Evolutionary conservation across 2,888 invertebrate species (phyloP).

Genomic region (Pheosia gnoma): DNA sequence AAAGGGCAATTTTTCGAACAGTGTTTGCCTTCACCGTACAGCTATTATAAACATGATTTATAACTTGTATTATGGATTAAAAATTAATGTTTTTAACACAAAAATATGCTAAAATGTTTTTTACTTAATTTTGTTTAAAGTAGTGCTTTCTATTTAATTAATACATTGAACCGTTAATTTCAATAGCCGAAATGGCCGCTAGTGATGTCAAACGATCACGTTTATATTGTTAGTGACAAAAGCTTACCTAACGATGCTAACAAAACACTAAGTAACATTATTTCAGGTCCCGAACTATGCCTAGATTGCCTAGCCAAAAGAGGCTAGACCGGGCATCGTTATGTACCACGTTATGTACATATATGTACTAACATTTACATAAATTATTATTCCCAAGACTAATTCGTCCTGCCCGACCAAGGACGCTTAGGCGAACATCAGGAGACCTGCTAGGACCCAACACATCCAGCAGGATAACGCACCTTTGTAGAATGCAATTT

Average conservation of each 20-base stretch:
- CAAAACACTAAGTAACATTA: slow-evolving; percentile 40
- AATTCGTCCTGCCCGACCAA: slow-evolving; percentile 81
- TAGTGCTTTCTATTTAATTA: neutral
- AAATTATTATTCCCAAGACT: slow-evolving; percentile 82
- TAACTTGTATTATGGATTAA: no score
- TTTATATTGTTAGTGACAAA: neutral
- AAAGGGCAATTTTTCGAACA: no score
- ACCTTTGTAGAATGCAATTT: slow-evolving; percentile 22
- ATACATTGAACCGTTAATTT: neutral
- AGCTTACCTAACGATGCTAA: slow-evolving; percentile 25
- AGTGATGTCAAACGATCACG: slow-evolving; percentile 5
- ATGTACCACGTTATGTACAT: slow-evolving; percentile 52
- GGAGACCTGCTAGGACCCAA: slow-evolving; percentile 70
- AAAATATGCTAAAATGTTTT: no score
- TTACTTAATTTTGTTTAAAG: neutral
- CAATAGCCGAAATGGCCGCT: slow-evolving; percentile 9
- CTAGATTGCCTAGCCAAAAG: slow-evolving; percentile 36
- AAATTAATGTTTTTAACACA: no score
- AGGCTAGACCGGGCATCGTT: slow-evolving; percentile 36
- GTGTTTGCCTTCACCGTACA: no score
- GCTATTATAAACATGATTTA: no score
- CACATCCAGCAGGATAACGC: slow-evolving; percentile 23
- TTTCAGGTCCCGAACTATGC: slow-evolving; percentile 30
- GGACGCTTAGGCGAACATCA: slow-evolving; percentile 59
- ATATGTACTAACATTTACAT: slow-evolving; percentile 73